A percentile compares a stretch with the other conserved stretches of the same genome.
phyloP scores from a whole-genome alignment of 2,797 vertebrate species.

The Malacoraja senta region DNA sequence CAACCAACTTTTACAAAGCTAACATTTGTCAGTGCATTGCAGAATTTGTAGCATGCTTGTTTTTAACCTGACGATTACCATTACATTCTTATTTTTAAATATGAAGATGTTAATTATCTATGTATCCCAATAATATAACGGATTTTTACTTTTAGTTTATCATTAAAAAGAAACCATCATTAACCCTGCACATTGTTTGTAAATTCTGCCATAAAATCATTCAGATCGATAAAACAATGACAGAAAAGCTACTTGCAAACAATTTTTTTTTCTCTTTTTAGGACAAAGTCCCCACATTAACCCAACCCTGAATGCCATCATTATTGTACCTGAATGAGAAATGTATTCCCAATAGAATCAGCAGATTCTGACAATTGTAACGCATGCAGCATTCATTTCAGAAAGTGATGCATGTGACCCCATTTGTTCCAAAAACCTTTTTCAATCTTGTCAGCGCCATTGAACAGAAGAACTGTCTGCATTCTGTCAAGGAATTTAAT shows the following conservation, averaged over 20 bases:
- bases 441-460: background rate
- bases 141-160: background rate
- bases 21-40: background rate
- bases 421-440: background rate
- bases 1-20: background rate
- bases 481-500: background rate
- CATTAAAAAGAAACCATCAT: background rate
- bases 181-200: background rate
- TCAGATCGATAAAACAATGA: background rate
- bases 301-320: background rate
- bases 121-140: background rate
- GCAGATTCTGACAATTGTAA: background rate
- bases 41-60: background rate
- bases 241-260: background rate
- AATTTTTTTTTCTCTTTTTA: background rate
- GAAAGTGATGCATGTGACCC: background rate
- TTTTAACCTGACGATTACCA: background rate
- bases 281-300: background rate
- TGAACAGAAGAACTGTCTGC: background rate
- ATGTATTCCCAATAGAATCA: background rate
- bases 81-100: background rate
- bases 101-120: background rate
- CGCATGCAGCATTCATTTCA: background rate
- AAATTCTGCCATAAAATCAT: background rate
- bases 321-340: background rate